Conservation (phyloP, 2,888 invertebrate species). For the Troides aeacus region DNA sequence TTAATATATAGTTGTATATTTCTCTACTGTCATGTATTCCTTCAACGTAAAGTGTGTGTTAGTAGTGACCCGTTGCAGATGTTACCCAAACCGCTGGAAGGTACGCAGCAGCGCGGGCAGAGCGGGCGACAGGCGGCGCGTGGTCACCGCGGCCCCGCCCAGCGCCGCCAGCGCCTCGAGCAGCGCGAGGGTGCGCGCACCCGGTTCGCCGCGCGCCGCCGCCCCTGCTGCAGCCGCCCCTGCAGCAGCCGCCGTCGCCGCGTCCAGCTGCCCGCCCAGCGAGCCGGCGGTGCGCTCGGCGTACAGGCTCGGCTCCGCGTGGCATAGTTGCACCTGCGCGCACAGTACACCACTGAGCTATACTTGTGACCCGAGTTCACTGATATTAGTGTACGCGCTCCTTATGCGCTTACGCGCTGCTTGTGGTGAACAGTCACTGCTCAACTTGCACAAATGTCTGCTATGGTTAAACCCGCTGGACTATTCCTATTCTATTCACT, state of each 20-base stretch:
- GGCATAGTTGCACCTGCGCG: constrained; percentile 61
- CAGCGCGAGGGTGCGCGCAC: constrained; percentile 48
- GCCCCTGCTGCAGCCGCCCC: constrained; percentile 31
- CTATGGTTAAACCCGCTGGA: no score
- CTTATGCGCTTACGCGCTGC: no score
- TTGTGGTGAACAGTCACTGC: no score
- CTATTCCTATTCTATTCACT: no score
- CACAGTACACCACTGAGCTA: no score
- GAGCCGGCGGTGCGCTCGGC: constrained; percentile 55
- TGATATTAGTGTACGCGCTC: no score
- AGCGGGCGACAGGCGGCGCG: constrained; percentile 47
- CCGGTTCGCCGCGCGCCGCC: constrained; percentile 32
- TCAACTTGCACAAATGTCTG: no score
- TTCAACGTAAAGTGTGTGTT: no score
- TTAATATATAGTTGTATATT: no score
- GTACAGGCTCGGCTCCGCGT: constrained; percentile 51
- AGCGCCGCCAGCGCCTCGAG: constrained; percentile 63
- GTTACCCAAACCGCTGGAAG: constrained; percentile 5
- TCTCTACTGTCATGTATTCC: no score
- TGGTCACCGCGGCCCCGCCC: constrained; percentile 48
- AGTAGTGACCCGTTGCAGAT: neutral
- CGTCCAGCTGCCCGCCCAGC: constrained; percentile 48
- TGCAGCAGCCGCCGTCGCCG: constrained; percentile 25
- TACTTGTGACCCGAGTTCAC: no score
- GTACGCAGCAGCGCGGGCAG: constrained; percentile 40